Evolutionary conservation across 2,797 vertebrate genomes (phyloP).

Genomic region (Enteromius mattozi): DNA sequence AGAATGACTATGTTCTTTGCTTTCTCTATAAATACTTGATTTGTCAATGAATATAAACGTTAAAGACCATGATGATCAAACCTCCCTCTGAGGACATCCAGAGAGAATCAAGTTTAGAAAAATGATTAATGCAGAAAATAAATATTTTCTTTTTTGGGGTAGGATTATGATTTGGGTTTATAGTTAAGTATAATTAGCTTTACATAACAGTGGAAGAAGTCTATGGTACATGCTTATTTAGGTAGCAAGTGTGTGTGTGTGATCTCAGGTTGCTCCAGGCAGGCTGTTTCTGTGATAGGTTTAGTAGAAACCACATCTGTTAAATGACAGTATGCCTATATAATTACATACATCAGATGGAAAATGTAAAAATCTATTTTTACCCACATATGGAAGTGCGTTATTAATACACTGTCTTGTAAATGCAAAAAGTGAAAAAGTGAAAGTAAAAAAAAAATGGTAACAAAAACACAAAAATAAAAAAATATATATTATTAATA

Average conservation of each 20-base stretch:
- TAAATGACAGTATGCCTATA: neutral
- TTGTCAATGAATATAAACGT: neutral
- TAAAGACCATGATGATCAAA: neutral
- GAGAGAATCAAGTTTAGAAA: neutral
- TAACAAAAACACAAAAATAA: too few relatives aligned
- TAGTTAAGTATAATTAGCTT: neutral
- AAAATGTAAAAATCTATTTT: too few relatives aligned
- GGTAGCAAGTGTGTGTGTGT: neutral
- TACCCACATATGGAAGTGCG: too few relatives aligned
- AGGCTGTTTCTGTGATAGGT: neutral
- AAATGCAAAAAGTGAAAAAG: too few relatives aligned
- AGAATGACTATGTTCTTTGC: neutral
- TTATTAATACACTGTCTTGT: too few relatives aligned
- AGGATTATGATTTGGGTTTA: neutral
- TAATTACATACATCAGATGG: too few relatives aligned
- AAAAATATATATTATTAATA: too few relatives aligned
- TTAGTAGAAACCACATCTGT: neutral
- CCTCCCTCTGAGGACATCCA: neutral
- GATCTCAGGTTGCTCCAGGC: neutral
- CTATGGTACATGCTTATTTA: neutral
- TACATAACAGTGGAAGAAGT: neutral
- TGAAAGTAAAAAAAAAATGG: too few relatives aligned
- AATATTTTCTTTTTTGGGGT: neutral
- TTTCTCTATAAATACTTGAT: neutral
- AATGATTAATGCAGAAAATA: neutral